Evolutionary conservation across 53 echinoderm and acorn worm species (phyloP).

Genomic region (Luidia sarsii): DNA sequence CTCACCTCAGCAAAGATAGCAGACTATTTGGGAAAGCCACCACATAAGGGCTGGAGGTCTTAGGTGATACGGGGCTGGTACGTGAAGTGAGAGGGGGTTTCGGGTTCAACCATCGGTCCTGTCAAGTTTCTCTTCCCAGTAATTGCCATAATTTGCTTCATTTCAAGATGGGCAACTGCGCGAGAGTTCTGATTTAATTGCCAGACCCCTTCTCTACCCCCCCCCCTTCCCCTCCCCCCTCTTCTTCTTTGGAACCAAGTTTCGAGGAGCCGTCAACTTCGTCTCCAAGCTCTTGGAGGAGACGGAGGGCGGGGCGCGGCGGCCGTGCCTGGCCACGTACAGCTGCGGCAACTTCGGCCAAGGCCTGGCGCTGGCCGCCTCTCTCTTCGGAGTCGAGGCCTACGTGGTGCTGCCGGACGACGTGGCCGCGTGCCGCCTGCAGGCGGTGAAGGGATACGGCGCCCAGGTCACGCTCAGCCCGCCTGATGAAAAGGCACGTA

Average conservation of each 20-base stretch:
- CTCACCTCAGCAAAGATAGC: no score
- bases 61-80: no score
- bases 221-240: not conserved
- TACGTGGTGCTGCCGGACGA: conserved; percentile 63
- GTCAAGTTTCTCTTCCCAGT: not conserved
- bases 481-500: conserved; percentile 55
- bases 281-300: conserved; percentile 64
- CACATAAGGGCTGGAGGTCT: no score
- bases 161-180: not conserved
- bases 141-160: no score
- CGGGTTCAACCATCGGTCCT: not conserved
- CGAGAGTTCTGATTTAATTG: not conserved
- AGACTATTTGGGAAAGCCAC: no score
- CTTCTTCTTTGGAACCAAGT: conserved; percentile 24
- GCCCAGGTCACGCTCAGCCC: conserved; percentile 46
- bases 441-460: conserved; percentile 69
- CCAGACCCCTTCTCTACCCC: not conserved
- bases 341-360: conserved; percentile 77
- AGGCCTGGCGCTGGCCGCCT: conserved; percentile 64
- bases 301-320: not conserved
- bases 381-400: conserved; percentile 48
- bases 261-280: conserved; percentile 71
- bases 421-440: conserved; percentile 51
- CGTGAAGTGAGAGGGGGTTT: no score
- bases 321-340: conserved; percentile 58